Conservation (phyloP, 2,888 invertebrate genomes). For the Thecocarcelia acutangulata region DNA sequence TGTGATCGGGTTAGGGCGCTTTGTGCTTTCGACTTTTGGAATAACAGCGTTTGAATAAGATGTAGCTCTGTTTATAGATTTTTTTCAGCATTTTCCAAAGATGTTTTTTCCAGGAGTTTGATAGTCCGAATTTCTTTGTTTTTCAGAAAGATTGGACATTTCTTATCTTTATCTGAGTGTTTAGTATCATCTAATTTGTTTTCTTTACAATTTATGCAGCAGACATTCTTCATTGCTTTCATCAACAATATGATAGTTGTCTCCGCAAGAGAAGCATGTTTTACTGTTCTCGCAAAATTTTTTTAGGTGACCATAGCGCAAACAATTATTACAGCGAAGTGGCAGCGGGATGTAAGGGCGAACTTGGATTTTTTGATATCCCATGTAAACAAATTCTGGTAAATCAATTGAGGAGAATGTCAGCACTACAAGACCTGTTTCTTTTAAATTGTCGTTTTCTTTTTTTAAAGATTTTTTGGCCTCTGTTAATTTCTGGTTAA, state of each 20-base stretch:
- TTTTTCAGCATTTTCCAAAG: slow-evolving; percentile 22
- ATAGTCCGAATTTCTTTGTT: slow-evolving; percentile 28
- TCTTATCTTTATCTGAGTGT: slow-evolving; percentile 24
- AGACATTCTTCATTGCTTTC: neutral
- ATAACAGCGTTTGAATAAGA: neutral
- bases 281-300: slow-evolving; percentile 14
- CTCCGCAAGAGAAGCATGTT: neutral
- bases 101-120: slow-evolving; percentile 15
- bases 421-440: too few species aligned
- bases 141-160: too few species aligned
- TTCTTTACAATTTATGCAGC: slow-evolving; percentile 17
- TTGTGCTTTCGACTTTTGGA: too few species aligned
- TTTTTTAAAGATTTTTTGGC: too few species aligned
- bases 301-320: slow-evolving; percentile 13
- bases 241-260: neutral
- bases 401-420: too few species aligned
- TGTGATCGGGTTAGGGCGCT: too few species aligned
- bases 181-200: slow-evolving; percentile 1
- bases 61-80: slow-evolving; percentile 31
- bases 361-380: too few species aligned
- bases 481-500: too few species aligned
- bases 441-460: too few species aligned
- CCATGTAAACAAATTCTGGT: too few species aligned
- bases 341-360: too few species aligned
- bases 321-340: slow-evolving; percentile 1